Evolutionary conservation across 2,888 invertebrate species (phyloP).

Genomic region (Hyles lineata): DNA sequence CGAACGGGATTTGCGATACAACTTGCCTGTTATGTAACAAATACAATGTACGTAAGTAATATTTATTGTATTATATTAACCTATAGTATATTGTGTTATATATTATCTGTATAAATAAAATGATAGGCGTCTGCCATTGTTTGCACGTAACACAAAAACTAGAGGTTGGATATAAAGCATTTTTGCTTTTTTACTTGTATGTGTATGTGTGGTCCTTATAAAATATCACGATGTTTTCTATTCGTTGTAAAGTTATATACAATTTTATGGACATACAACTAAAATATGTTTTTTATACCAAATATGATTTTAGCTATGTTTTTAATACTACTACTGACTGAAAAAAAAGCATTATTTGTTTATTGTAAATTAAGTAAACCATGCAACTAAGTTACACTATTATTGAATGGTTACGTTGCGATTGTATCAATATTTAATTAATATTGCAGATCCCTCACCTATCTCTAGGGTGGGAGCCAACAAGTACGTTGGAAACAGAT

Average conservation of each 20-base stretch:
- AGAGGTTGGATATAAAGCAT: neutral
- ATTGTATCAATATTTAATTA: too few relatives aligned
- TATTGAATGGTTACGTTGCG: neutral
- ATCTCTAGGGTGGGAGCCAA: constrained; percentile 88
- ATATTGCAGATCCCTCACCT: constrained; percentile 89
- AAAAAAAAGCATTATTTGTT: too few relatives aligned
- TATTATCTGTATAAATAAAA: too few relatives aligned
- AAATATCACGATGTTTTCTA: too few relatives aligned
- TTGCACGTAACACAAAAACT: too few relatives aligned
- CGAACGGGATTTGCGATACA: constrained; percentile 70
- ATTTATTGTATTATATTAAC: neutral
- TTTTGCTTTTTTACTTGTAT: neutral
- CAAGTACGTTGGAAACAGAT: constrained; percentile 83
- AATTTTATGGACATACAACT: too few relatives aligned
- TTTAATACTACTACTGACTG: too few relatives aligned
- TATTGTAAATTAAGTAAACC: neutral
- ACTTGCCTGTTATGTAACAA: constrained; percentile 72
- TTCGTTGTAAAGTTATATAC: too few relatives aligned
- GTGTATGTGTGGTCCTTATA: neutral
- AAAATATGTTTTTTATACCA: too few relatives aligned
- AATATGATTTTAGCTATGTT: too few relatives aligned
- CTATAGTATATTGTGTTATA: too few relatives aligned
- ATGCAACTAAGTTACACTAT: neutral
- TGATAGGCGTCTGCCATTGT: too few relatives aligned
- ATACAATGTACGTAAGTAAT: constrained; percentile 64